These are phyloP conservation scores for Macrostomum lignano DNA, from an alignment of 1,140 invertebrate species.

Conservation along the genomic window DNA sequence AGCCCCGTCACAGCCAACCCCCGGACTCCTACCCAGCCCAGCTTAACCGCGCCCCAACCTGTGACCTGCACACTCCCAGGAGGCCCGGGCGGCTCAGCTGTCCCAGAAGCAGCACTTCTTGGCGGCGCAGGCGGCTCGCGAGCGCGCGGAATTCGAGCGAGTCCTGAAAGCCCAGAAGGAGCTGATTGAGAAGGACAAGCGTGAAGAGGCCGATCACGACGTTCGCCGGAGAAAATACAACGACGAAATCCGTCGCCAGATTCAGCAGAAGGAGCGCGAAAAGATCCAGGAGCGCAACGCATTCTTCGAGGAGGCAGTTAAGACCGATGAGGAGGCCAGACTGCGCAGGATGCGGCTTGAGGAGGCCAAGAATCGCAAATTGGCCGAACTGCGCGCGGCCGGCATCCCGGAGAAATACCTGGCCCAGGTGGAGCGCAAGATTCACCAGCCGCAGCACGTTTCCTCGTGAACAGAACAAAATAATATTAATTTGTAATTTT, in stretches of 20 bases:
- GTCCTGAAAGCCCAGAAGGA: slow-evolving; percentile 26
- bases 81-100: slow-evolving; percentile 21
- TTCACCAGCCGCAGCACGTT: slow-evolving; percentile 1
- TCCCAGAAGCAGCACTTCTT: slow-evolving; percentile 24
- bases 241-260: slow-evolving; percentile 23
- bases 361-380: slow-evolving; percentile 25
- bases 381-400: slow-evolving; percentile 20
- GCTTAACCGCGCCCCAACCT: too few relatives aligned
- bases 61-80: too few relatives aligned
- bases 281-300: slow-evolving; percentile 17
- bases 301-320: slow-evolving; percentile 27
- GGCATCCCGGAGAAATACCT: slow-evolving; percentile 20
- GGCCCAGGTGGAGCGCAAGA: slow-evolving; percentile 7
- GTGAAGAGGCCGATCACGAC: slow-evolving; percentile 13
- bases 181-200: slow-evolving; percentile 21
- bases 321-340: slow-evolving; percentile 22
- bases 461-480: too few relatives aligned
- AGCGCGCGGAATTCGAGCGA: slow-evolving; percentile 24
- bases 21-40: too few relatives aligned
- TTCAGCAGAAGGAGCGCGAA: slow-evolving; percentile 21
- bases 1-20: too few relatives aligned
- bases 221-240: slow-evolving; percentile 14
- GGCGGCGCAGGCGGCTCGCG: slow-evolving; percentile 26
- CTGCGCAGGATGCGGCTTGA: slow-evolving; percentile 19
- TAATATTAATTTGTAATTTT: too few relatives aligned